Conservation (phyloP, 2,797 vertebrate species). For the Poecile montanus region DNA sequence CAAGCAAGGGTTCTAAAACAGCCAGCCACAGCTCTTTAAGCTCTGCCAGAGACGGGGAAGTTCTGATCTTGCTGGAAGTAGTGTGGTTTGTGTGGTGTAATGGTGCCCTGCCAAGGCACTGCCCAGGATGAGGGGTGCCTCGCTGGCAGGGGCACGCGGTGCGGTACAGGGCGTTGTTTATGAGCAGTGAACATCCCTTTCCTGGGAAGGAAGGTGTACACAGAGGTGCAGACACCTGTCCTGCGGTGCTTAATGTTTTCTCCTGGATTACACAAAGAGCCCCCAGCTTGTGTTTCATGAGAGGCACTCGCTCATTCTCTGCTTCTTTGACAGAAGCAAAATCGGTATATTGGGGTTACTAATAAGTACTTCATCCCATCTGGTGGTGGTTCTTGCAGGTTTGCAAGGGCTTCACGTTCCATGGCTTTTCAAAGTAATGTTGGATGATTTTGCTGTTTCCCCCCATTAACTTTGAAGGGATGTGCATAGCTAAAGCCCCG, state of each 20-base stretch:
- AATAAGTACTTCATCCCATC: background rate
- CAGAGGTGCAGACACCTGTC: background rate
- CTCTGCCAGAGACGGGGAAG: background rate
- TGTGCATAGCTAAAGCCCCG: background rate
- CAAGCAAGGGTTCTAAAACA: background rate
- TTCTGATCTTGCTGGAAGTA: background rate
- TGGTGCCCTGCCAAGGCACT: background rate
- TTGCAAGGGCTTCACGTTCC: background rate
- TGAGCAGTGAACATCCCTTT: background rate
- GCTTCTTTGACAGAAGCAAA: background rate
- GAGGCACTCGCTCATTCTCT: background rate
- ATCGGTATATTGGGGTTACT: background rate
- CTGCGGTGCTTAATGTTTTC: fast-evolving
- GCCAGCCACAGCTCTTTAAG: background rate
- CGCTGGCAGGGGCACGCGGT: fast-evolving
- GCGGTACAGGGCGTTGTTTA: background rate
- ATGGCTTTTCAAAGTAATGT: background rate
- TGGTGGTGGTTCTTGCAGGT: fast-evolving
- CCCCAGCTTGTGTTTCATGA: background rate
- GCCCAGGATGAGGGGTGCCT: background rate
- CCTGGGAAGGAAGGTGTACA: fast-evolving
- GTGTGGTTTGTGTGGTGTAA: background rate
- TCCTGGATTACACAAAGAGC: background rate
- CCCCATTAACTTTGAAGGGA: background rate
- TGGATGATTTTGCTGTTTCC: background rate